Evolutionary conservation across 1,140 invertebrate species (phyloP), one percentile per base, ranked within the genome.

Genomic region (Anadara kagoshimensis): DNA sequence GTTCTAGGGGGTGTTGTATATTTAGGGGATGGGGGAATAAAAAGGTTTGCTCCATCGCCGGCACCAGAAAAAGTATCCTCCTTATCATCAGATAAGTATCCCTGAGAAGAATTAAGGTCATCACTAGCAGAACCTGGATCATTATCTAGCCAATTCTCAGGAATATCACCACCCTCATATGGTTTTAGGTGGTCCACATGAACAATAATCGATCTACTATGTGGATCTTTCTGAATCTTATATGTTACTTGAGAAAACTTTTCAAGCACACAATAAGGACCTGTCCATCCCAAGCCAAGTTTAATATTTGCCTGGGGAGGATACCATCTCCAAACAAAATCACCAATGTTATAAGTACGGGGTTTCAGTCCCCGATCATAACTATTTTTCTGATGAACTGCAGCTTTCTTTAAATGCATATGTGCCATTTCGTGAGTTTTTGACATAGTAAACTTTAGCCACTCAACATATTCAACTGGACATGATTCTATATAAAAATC

Each of bases 121-220:
- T 36, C 7, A 36, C 7, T 36, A 36, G 7, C 29, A 36, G 29
- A 2, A 36, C 29, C 29, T 36, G 2, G 29, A 36, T 36, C 29
- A 36, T 36, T 36, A 7, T 36, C 29, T 36, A 36, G 2, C 58
- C 43, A 61, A 12, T n/a, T 45, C 8, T 45, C 36, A 61, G 57
- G 54, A 10, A 20, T 22, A 56, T 26, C 24, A 44, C 14, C 43
- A 59, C 68, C 74, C 7, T 44, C 26, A 62, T 71, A 70, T 29
- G 53, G 63, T 57, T 73, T 79, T 47, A 76, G 69, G 47, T 79
- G 74, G 63, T 79, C 78, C 26, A 79, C 67, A 76, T 79, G 78
- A 16, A 73, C 73, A 49, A 66, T 63, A 16, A 70, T 59, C 16
- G 12, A 26, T 36, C n/a, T 49, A 56, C 20, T 44, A 45, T 45